Conservation (phyloP, 2,113 vertebrate species). For the Entosphenus tridentatus region DNA sequence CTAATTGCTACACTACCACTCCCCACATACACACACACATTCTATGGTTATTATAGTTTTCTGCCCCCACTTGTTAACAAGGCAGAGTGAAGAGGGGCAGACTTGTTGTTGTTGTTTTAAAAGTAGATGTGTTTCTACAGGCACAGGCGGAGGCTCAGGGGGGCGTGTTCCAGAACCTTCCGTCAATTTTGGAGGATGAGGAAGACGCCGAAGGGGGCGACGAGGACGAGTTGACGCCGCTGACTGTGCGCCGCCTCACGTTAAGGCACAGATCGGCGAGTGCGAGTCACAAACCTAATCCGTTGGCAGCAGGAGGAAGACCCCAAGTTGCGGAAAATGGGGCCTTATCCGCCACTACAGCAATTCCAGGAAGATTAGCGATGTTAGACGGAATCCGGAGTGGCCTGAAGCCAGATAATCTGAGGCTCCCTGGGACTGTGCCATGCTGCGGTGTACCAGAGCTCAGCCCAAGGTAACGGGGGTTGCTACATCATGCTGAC, state of each 20-base stretch:
- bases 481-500: too few relatives aligned
- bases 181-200: conserved; percentile 37
- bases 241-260: conserved; percentile 18
- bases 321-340: neutral
- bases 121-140: conserved; percentile 13
- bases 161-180: conserved; percentile 35
- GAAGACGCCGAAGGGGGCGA: conserved; percentile 27
- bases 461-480: too few relatives aligned
- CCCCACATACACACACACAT: neutral
- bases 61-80: neutral
- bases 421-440: too few relatives aligned
- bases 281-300: conserved; percentile 23
- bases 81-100: neutral
- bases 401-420: too few relatives aligned
- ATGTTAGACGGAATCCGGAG: too few relatives aligned
- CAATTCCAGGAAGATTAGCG: too few relatives aligned
- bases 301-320: conserved; percentile 13
- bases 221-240: conserved; percentile 16
- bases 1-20: neutral
- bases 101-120: neutral
- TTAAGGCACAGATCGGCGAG: conserved; percentile 26
- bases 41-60: neutral
- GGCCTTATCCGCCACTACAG: neutral
- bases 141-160: conserved; percentile 38
- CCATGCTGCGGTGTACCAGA: too few relatives aligned